Evolutionary conservation across 1,140 invertebrate genomes (phyloP).

Genomic region (Euborellia annulipes): DNA sequence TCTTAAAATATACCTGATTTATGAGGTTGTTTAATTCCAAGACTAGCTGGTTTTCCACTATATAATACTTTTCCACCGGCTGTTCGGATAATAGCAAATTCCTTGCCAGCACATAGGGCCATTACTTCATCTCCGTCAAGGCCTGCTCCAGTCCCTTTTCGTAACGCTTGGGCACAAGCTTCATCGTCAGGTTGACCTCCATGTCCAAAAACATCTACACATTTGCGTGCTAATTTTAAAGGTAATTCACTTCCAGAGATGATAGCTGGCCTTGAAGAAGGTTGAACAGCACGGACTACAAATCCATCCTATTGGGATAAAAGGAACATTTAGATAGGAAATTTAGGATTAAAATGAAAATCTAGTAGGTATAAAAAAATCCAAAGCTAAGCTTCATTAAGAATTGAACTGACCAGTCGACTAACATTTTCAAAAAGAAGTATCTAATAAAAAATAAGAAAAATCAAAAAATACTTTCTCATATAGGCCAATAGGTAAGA

Average conservation of each 20-base stretch:
- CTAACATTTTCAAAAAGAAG: too few species aligned
- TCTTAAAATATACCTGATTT: conserved; percentile 1
- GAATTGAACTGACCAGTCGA: too few species aligned
- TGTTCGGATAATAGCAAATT: conserved; percentile 67
- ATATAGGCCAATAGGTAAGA: too few species aligned
- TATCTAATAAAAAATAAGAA: too few species aligned
- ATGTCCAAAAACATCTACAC: conserved; percentile 57
- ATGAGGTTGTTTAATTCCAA: conserved; percentile 49
- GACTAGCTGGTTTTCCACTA: conserved; percentile 54
- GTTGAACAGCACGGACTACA: conserved; percentile 61
- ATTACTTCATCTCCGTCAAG: conserved; percentile 36
- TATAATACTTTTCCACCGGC: conserved; percentile 64
- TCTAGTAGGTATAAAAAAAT: too few species aligned
- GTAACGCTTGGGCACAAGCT: conserved; percentile 29
- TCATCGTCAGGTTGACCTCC: conserved; percentile 43
- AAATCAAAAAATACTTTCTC: too few species aligned
- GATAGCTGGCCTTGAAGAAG: conserved; percentile 36
- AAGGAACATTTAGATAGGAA: conserved; percentile 8
- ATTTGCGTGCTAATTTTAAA: conserved; percentile 61
- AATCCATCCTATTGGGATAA: conserved; percentile 52
- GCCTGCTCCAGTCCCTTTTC: conserved; percentile 32
- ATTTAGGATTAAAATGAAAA: neutral
- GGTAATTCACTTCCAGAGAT: conserved; percentile 48
- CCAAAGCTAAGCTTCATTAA: too few species aligned
- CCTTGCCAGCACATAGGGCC: conserved; percentile 46